phyloP scores from a whole-genome alignment of 2,797 vertebrate genomes.

The Melanotaenia pygmaea region DNA sequence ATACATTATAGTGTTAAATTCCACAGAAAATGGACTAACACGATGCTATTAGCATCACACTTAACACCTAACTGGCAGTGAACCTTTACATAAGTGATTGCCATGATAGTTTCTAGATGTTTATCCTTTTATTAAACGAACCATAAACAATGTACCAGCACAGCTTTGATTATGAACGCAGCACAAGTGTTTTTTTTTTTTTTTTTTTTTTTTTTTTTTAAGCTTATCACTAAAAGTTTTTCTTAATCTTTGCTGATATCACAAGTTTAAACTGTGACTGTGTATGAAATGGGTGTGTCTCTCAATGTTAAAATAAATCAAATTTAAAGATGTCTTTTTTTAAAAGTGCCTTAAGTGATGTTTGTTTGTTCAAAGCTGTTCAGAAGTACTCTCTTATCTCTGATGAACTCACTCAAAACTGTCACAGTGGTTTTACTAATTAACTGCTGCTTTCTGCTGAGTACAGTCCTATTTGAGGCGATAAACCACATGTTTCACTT shows the following conservation, averaged over 20 bases:
- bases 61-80: not conserved
- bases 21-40: not conserved
- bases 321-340: not conserved
- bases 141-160: constrained; percentile 16
- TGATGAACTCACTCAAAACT: not conserved
- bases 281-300: constrained; percentile 24
- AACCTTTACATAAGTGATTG: not conserved
- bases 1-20: not conserved
- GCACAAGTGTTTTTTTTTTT: constrained; percentile 8
- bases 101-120: not conserved
- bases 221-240: constrained; percentile 2
- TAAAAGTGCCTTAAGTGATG: not conserved
- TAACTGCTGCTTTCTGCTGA: constrained; percentile 5
- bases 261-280: not conserved
- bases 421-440: not conserved
- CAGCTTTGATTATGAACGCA: constrained; percentile 19
- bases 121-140: not conserved
- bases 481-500: constrained; percentile 47
- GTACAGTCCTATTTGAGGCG: constrained; percentile 14
- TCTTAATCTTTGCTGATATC: not conserved
- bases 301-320: not conserved
- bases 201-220: not conserved
- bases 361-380: constrained; percentile 4
- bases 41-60: not conserved
- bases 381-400: not conserved